Conservation (phyloP, 2,888 invertebrate genomes). For the Dascillus cervinus region DNA sequence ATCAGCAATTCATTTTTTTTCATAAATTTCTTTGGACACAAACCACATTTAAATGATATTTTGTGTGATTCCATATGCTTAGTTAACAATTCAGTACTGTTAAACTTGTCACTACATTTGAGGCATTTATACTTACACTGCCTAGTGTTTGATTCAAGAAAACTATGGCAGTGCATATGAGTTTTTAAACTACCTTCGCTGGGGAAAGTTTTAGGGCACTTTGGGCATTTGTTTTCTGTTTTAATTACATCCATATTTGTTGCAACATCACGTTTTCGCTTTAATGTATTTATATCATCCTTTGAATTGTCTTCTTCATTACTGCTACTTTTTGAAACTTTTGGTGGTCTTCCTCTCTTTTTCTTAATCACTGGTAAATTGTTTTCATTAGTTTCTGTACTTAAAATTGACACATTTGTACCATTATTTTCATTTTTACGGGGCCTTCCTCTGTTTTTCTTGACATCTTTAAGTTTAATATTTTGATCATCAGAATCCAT, state of each 20-base stretch:
- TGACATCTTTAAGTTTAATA: constrained; percentile 4
- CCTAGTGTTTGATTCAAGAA: constrained; percentile 18
- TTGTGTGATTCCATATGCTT: constrained; percentile 24
- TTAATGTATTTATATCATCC: constrained; percentile 4
- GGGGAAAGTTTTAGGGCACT: constrained; percentile 38
- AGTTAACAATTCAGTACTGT: constrained; percentile 30
- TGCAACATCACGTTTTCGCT: constrained; percentile 23
- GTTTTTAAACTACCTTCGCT: constrained; percentile 35
- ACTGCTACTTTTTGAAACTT: constrained; percentile 1
- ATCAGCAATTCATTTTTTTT: constrained; percentile 22
- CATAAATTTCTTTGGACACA: constrained; percentile 30
- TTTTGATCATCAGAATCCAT: constrained; percentile 20
- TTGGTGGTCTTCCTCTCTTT: constrained; percentile 11
- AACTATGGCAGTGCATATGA: constrained; percentile 35
- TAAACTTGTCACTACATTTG: constrained; percentile 30
- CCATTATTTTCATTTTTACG: constrained; percentile 3
- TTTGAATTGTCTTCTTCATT: constrained; percentile 7
- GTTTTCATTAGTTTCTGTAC: constrained; percentile 1
- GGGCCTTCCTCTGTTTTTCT: too few species aligned
- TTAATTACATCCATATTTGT: constrained; percentile 21
- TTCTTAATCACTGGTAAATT: neutral
- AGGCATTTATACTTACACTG: constrained; percentile 31
- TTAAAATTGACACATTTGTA: constrained; percentile 1
- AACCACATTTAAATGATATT: constrained; percentile 18
- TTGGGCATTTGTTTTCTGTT: constrained; percentile 30